Percentiles rank a stretch among this genome's conserved stretches.
These are phyloP conservation scores for Sarcophaga rosellei DNA, from an alignment of 2,888 invertebrate genomes.

Conservation along the genomic window DNA sequence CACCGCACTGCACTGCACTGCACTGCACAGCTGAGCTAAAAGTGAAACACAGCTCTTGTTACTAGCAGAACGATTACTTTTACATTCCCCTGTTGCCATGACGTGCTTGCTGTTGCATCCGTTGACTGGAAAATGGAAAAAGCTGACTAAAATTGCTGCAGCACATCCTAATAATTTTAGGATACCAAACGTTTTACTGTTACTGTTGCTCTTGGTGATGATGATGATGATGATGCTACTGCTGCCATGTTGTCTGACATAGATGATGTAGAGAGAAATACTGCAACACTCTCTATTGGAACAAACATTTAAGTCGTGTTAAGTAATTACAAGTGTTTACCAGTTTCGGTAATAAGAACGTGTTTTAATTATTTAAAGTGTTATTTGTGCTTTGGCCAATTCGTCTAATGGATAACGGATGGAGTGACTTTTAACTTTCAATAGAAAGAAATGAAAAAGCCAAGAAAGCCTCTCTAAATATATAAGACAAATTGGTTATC, in stretches of 20 bases:
- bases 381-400: slow-evolving; percentile 47
- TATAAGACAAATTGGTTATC: too few relatives aligned
- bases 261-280: slow-evolving; percentile 40
- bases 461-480: too few relatives aligned
- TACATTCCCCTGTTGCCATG: slow-evolving; percentile 42
- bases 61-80: too few relatives aligned
- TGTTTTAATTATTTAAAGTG: slow-evolving; percentile 65
- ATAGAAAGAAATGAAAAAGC: too few relatives aligned
- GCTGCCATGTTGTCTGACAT: slow-evolving; percentile 8
- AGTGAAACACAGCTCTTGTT: too few relatives aligned
- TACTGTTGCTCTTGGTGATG: slow-evolving; percentile 17
- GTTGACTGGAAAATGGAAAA: slow-evolving; percentile 53
- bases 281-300: slow-evolving; percentile 36
- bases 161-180: slow-evolving; percentile 44
- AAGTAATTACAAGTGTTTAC: slow-evolving; percentile 65
- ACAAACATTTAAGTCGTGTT: slow-evolving; percentile 51
- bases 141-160: slow-evolving; percentile 4
- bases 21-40: too few relatives aligned
- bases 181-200: slow-evolving; percentile 11
- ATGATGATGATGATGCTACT: neutral
- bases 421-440: too few relatives aligned
- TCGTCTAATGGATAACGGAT: slow-evolving; percentile 46
- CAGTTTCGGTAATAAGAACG: slow-evolving; percentile 50
- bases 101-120: slow-evolving; percentile 40
- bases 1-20: too few relatives aligned